Percentiles rank a stretch among this genome's conserved stretches.
Evolutionary conservation across 2,888 invertebrate genomes (phyloP).

Genomic region (Nomada goodeniana): DNA sequence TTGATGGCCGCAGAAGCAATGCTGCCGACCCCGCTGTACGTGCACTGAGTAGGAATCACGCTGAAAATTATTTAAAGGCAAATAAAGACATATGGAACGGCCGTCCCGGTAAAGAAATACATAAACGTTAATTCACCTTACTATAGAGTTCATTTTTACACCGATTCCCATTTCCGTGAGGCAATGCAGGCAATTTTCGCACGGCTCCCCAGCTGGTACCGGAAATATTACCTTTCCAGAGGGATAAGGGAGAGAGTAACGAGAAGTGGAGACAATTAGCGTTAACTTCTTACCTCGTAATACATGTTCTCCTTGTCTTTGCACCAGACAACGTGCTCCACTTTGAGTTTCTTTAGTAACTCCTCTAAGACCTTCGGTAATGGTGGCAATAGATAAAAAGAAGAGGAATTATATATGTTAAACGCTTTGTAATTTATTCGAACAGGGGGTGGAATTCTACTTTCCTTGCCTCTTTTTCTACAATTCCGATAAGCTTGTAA

Average conservation of each 20-base stretch:
- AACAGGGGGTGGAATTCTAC: background rate
- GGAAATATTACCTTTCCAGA: slow-evolving; percentile 86
- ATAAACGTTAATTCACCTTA: slow-evolving; percentile 86
- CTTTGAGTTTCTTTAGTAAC: slow-evolving; percentile 87
- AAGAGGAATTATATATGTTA: background rate
- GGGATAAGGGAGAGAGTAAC: background rate
- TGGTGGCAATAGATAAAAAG: background rate
- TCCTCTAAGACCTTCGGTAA: slow-evolving; percentile 88
- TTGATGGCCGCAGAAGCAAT: slow-evolving; percentile 61
- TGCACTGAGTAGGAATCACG: slow-evolving; percentile 81
- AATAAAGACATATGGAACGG: slow-evolving; percentile 7
- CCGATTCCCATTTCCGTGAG: slow-evolving; percentile 90
- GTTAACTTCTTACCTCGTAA: slow-evolving; percentile 85
- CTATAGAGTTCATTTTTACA: slow-evolving; percentile 88
- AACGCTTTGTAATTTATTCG: background rate
- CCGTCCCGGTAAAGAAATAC: background rate
- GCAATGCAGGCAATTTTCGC: slow-evolving; percentile 90
- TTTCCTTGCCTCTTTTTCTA: no score
- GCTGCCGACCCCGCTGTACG: slow-evolving; percentile 76
- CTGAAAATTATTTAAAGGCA: slow-evolving; percentile 61
- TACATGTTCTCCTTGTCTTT: slow-evolving; percentile 89
- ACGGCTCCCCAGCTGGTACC: slow-evolving; percentile 88
- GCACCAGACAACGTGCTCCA: slow-evolving; percentile 90
- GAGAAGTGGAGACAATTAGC: background rate
- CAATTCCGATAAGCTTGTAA: no score